Evolutionary conservation across 2,888 invertebrate species (phyloP), one percentile per base, ranked within the genome.

Genomic region (Thalpophila matura): DNA sequence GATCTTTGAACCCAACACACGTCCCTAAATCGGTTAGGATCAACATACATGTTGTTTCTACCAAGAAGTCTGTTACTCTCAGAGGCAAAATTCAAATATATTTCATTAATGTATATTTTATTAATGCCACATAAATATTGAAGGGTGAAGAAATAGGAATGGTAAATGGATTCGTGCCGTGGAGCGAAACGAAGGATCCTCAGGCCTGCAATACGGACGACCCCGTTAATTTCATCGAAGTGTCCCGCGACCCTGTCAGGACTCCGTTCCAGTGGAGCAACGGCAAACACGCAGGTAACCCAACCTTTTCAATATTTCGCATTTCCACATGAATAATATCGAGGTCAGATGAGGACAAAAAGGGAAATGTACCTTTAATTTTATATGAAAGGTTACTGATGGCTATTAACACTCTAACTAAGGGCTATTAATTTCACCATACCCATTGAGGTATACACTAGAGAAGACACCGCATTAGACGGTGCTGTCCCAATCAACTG

Each of bases 181-280:
- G 96, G 95, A 91, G 88, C 60, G 91, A 96, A 20, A 96, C 96
- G 0, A 89, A 89, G 57, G 96, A 96, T 80, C 96, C 96, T 7
- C 87, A 90, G 49, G 96, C 95, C 10, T 95, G 95, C 81, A 92
- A 91, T 59, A 93, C 95, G 2, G 95, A 95, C 12, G 97, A 96
- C 22, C 95, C 95, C 10, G 89, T 95, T 26, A 91, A 95, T 42
- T 98, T 96, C 83, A 87, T 95, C 16, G 81, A 92, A 12, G 91
- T 93, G 1, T 96, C 97, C 16, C 95, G 98, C 29, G 98, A 98
- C 86, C 97, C 97, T 0, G 96, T 95, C 42, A 95, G 98, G n/a
- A 97, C 98, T 0, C 98, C 98, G 0, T 97, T 97, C 85, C 98
- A 98, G 79, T 98, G 98, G 98, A 96, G 95, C 79, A 86, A 84